Evolutionary conservation across 2,113 vertebrate species (phyloP).

Genomic region (Plectropomus leopardus): DNA sequence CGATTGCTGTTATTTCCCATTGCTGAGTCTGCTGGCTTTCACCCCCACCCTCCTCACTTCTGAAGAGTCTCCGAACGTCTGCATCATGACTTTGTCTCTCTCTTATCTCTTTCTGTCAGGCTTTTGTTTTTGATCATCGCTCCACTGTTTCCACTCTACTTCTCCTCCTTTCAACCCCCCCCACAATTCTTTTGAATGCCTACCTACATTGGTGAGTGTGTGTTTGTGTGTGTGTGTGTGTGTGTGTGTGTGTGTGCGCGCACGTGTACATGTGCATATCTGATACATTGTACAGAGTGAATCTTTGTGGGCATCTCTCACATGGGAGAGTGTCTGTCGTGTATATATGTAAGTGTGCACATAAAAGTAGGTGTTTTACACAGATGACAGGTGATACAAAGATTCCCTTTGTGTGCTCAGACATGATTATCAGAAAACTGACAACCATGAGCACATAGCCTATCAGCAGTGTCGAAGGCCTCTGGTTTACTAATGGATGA

Average conservation of each 20-base stretch:
- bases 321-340: not conserved
- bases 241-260: constrained; percentile 2
- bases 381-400: constrained; percentile 28
- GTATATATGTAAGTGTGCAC: constrained; percentile 10
- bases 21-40: constrained; percentile 69
- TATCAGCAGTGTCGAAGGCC: not conserved
- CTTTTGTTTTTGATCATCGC: constrained; percentile 82
- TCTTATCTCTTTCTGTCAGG: constrained; percentile 76
- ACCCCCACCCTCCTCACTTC: constrained; percentile 47
- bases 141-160: constrained; percentile 74
- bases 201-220: constrained; percentile 8
- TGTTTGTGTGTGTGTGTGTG: constrained; percentile 5
- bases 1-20: constrained; percentile 44
- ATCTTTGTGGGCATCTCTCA: constrained; percentile 29
- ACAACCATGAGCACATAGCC: not conserved
- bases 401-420: constrained; percentile 24
- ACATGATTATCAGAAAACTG: constrained; percentile 31
- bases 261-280: constrained; percentile 11
- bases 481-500: constrained; percentile 5
- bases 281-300: constrained; percentile 27
- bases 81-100: constrained; percentile 77
- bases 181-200: constrained; percentile 45
- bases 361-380: constrained; percentile 1
- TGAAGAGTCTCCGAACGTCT: constrained; percentile 60
- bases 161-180: constrained; percentile 73